Base-by-base conservation (phyloP, 2,888 invertebrate genomes). In the Loripinus fragilis region DNA sequence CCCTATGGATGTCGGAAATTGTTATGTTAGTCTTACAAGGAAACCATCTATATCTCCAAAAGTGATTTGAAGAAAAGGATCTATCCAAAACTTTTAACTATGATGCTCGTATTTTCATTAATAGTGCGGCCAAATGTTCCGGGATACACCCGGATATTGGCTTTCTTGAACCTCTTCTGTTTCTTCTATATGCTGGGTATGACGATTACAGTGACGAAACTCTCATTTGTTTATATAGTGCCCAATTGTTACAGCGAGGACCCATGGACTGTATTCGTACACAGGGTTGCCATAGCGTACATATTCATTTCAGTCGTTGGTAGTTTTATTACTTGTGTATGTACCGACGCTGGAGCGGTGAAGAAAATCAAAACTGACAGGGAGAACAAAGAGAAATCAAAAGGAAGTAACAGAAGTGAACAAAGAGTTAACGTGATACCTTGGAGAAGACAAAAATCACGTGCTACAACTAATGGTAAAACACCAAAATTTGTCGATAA, bases 301-400 rank as follows among this genome's bases (percentile, higher is more conserved):
- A 33, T 76, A 23, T 76, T 83, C 30, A 33, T 65, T 25, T 35
- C 70, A 10, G 68, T 68, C 5, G 38, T 80, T 45, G 78, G 83
- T 20, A 75, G 78, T 38, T 83, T 76, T 38, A 28, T 73, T 30
- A 78, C 76, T 28, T 83, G 83, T 70, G 64, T 83, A 20, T 50
- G 50, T 0, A 80, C 79, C 0, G 79, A 83, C 45, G 52, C 83
- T 7, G 71, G 64, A 35, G 68, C 52, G 3, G 50, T 38, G 41
- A 41, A 48, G 67, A 50, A 45, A 71, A 33, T 38, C 3, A 38
- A 33, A 25, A 20, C 28, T 28, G 50, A 52, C 3, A 12, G n/a
- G 15, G 25, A 52, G n/a, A n/a, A 25, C 25, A 52, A 23, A 52
- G 23, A 20, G 15, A 10, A 52, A 5, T 2, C 15, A 2, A 2